phyloP scores from a whole-genome alignment of 2,888 invertebrate genomes.

The Calephelis perditalis region DNA sequence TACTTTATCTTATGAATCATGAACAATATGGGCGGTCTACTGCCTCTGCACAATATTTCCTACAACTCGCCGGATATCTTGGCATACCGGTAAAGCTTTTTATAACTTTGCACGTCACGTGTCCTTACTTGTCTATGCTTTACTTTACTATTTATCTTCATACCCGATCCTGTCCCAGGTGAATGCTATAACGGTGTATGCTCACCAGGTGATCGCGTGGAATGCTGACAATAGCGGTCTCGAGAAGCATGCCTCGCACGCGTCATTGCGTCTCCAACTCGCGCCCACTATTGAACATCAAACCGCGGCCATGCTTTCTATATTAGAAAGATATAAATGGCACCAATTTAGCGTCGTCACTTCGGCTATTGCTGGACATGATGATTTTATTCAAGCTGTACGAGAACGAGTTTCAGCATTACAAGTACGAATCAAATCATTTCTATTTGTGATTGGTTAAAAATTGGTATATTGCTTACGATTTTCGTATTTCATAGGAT shows the following conservation, averaged over 20 bases:
- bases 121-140: slow-evolving; percentile 32
- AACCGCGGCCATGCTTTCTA: slow-evolving; percentile 96
- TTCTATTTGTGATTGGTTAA: background rate
- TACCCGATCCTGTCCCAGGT: slow-evolving; percentile 16
- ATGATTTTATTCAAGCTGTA: slow-evolving; percentile 96
- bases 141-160: slow-evolving; percentile 22
- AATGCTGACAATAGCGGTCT: slow-evolving; percentile 98
- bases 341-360: slow-evolving; percentile 96
- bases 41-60: slow-evolving; percentile 95
- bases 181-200: slow-evolving; percentile 27
- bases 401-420: slow-evolving; percentile 91
- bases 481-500: slow-evolving; percentile 44
- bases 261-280: slow-evolving; percentile 93
- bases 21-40: slow-evolving; percentile 96
- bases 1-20: slow-evolving; percentile 96
- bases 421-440: slow-evolving; percentile 74
- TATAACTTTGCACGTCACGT: slow-evolving; percentile 22
- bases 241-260: slow-evolving; percentile 87
- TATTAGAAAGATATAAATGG: slow-evolving; percentile 97
- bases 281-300: slow-evolving; percentile 98
- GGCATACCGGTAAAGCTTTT: slow-evolving; percentile 88
- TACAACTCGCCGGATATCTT: slow-evolving; percentile 94
- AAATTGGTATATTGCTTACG: background rate
- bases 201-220: slow-evolving; percentile 90
- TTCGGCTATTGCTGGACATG: slow-evolving; percentile 95